Evolutionary conservation across 2,797 vertebrate genomes (phyloP).

Genomic region (Diglossa cyanea): DNA sequence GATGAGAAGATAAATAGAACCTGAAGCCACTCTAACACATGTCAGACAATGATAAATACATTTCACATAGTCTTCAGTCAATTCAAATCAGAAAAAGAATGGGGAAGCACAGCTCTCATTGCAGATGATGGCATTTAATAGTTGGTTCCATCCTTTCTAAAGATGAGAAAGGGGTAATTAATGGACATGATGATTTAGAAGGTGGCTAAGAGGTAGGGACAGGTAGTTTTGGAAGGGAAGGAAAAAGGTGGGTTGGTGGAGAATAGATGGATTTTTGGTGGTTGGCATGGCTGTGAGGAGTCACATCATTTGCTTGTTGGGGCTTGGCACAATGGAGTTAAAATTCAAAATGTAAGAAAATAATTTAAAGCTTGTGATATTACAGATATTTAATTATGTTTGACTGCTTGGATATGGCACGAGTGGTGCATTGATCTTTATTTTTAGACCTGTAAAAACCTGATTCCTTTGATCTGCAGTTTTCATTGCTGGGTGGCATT

Average conservation of each 20-base stretch:
- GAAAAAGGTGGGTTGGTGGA: neutral
- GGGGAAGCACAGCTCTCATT: neutral
- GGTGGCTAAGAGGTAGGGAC: neutral
- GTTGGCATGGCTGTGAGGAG: neutral
- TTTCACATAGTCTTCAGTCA: neutral
- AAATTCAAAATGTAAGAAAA: neutral
- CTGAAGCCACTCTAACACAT: neutral
- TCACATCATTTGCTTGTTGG: neutral
- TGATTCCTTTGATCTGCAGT: fast-evolving
- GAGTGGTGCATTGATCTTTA: fast-evolving
- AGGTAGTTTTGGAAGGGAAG: neutral
- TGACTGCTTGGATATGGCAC: neutral
- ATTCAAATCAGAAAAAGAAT: neutral
- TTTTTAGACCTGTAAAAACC: neutral
- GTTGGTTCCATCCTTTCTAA: neutral
- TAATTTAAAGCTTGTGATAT: neutral
- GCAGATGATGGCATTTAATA: neutral
- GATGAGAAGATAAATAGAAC: neutral
- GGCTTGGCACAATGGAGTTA: neutral
- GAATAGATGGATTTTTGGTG: neutral
- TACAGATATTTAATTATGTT: neutral
- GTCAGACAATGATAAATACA: neutral
- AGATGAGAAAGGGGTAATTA: neutral
- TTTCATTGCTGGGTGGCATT: neutral
- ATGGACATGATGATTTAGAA: neutral